Evolutionary conservation across 2,797 vertebrate species (phyloP).

Genomic region (Myripristis jacobus): DNA sequence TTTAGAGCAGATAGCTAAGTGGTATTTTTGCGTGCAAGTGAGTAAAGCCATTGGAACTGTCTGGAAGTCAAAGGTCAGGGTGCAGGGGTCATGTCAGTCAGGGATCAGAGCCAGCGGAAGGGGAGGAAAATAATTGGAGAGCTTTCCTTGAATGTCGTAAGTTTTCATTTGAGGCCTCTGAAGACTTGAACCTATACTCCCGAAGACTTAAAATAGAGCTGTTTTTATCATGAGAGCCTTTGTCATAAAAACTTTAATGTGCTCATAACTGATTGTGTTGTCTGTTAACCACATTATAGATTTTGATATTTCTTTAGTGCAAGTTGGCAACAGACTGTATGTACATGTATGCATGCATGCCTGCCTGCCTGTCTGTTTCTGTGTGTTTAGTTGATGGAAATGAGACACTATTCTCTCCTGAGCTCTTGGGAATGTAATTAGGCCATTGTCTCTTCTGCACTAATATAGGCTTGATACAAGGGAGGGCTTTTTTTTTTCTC

Average conservation of each 20-base stretch:
- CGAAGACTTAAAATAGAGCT: constrained; percentile 29
- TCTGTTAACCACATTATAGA: constrained; percentile 5
- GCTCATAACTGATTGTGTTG: not conserved
- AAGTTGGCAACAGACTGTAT: not conserved
- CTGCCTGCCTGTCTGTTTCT: constrained; percentile 6
- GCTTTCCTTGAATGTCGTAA: constrained; percentile 60
- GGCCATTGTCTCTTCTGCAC: constrained; percentile 55
- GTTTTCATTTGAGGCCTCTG: constrained; percentile 44
- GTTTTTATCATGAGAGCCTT: constrained; percentile 11
- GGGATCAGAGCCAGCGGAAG: constrained; percentile 50
- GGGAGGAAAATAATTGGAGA: constrained; percentile 44
- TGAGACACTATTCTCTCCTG: constrained; percentile 48
- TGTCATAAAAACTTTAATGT: constrained; percentile 29
- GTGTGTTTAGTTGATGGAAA: constrained; percentile 44
- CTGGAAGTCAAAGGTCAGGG: constrained; percentile 68
- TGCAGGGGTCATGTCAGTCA: constrained; percentile 68
- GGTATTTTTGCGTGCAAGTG: constrained; percentile 50
- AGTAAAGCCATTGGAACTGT: constrained; percentile 59
- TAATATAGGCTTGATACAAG: constrained; percentile 47
- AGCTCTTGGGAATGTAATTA: constrained; percentile 60
- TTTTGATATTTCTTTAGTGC: not conserved
- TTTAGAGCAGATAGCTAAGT: constrained; percentile 58
- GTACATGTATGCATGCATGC: not conserved
- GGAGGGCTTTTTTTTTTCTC: constrained; percentile 13
- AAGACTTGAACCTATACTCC: constrained; percentile 23